phyloP scores from a whole-genome alignment of 1,140 invertebrate genomes.

The Ips typographus region DNA sequence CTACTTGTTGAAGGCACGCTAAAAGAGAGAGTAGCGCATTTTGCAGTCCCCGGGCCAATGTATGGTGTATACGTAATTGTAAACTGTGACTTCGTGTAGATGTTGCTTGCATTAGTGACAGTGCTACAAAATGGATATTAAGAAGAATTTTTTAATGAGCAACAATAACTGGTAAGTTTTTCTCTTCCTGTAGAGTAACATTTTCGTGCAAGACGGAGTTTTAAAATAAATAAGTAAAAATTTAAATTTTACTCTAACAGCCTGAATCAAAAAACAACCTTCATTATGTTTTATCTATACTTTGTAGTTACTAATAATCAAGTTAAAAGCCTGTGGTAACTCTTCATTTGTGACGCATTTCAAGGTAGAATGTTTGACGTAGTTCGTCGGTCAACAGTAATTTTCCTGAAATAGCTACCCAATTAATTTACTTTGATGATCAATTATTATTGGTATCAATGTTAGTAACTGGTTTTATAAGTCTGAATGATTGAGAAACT shows the following conservation, averaged over 20 bases:
- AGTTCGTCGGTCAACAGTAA: too few relatives aligned
- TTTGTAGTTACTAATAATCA: neutral
- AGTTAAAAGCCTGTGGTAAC: neutral
- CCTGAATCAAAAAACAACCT: neutral
- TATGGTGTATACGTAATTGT: too few relatives aligned
- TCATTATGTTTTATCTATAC: neutral
- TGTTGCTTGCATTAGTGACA: neutral
- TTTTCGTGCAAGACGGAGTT: neutral
- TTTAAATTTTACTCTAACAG: neutral
- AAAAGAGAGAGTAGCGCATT: too few relatives aligned
- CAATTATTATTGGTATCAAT: too few relatives aligned
- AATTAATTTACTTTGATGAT: too few relatives aligned
- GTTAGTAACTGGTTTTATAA: too few relatives aligned
- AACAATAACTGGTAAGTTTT: constrained; percentile 4
- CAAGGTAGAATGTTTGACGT: neutral
- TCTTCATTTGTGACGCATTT: neutral
- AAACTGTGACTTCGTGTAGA: neutral
- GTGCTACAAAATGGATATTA: constrained; percentile 6
- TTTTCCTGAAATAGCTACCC: too few relatives aligned
- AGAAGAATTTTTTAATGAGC: neutral
- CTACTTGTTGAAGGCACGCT: too few relatives aligned
- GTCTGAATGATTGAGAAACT: too few relatives aligned
- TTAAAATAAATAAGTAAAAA: neutral
- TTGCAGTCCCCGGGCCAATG: too few relatives aligned
- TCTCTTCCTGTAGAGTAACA: neutral